These are phyloP conservation scores for Pterocles orientalis DNA, from an alignment of 2,113 vertebrate species.

Conservation along the genomic window DNA sequence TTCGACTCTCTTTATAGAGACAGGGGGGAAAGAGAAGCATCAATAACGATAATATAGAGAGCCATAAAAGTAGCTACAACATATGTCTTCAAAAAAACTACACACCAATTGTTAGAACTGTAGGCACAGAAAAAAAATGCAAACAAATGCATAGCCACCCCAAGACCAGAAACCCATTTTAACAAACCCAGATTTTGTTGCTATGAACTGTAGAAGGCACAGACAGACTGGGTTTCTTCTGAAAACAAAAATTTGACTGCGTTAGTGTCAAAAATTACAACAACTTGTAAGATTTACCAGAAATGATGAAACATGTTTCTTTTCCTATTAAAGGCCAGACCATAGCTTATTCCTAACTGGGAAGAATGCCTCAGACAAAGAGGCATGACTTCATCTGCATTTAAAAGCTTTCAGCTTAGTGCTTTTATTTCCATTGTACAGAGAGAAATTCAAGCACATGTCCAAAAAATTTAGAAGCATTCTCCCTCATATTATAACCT, in stretches of 20 bases:
- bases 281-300: slow-evolving; percentile 10
- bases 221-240: not conserved
- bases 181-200: not conserved
- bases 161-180: not conserved
- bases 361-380: not conserved
- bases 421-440: slow-evolving; percentile 2
- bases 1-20: slow-evolving; percentile 18
- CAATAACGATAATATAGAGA: slow-evolving; percentile 53
- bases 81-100: slow-evolving; percentile 42
- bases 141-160: not conserved
- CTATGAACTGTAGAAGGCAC: not conserved
- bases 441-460: not conserved
- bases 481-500: not conserved
- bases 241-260: slow-evolving; percentile 8
- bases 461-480: not conserved
- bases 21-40: not conserved
- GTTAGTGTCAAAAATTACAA: slow-evolving; percentile 19
- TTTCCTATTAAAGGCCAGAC: not conserved
- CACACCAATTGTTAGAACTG: not conserved
- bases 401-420: slow-evolving; percentile 29
- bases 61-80: slow-evolving; percentile 30
- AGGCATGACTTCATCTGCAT: slow-evolving; percentile 26
- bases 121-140: not conserved
- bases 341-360: not conserved
- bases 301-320: slow-evolving; percentile 23